Evolutionary conservation across 2,888 invertebrate genomes (phyloP).

Genomic region (Mythimna lalbum): DNA sequence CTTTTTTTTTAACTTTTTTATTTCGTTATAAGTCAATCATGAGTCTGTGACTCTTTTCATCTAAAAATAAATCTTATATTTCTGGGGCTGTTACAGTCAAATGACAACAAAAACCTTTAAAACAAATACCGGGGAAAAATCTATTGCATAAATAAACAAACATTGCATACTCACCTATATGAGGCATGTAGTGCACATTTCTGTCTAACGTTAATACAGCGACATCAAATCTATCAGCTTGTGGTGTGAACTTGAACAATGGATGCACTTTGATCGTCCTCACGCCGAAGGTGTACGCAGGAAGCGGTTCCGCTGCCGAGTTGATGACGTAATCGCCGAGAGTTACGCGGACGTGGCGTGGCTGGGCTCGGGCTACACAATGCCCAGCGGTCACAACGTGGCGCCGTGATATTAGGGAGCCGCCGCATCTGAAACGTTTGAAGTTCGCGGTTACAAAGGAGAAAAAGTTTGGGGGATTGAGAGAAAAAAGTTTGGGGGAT

Average conservation of each 20-base stretch:
- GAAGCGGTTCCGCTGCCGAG: conserved; percentile 97
- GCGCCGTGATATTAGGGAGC: conserved; percentile 96
- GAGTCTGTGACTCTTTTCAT: no score
- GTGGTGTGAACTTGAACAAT: conserved; percentile 96
- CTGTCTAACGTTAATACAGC: conserved; percentile 97
- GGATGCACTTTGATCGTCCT: conserved; percentile 97
- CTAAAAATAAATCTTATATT: no score
- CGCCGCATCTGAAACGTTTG: conserved; percentile 94
- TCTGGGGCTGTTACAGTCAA: no score
- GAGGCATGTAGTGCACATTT: conserved; percentile 97
- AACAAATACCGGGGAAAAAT: not conserved
- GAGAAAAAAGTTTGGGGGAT: not conserved
- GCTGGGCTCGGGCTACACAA: conserved; percentile 97
- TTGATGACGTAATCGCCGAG: conserved; percentile 98
- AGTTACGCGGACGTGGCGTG: conserved; percentile 97
- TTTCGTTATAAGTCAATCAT: no score
- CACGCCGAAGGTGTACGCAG: conserved; percentile 98
- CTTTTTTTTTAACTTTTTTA: no score
- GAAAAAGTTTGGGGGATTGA: not conserved
- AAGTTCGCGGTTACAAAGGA: conserved; percentile 17
- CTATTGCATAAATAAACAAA: conserved; percentile 12
- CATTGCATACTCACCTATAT: conserved; percentile 91
- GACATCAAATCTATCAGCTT: conserved; percentile 97
- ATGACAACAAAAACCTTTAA: no score
- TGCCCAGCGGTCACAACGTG: conserved; percentile 98